phyloP scores from a whole-genome alignment of 2,113 vertebrate species.

The Lepus americanus region DNA sequence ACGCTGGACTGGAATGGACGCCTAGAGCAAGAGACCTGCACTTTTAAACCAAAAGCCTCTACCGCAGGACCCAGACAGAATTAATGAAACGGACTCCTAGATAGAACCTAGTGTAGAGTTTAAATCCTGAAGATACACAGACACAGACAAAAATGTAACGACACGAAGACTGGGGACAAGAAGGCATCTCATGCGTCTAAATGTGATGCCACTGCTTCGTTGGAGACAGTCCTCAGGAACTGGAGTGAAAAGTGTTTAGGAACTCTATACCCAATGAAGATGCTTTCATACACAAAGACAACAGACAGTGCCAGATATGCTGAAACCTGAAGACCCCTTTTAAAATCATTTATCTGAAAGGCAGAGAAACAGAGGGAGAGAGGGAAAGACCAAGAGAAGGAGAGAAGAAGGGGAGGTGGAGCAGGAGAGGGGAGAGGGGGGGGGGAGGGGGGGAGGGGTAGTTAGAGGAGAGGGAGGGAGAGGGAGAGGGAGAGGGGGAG shows the following conservation, averaged over 20 bases:
- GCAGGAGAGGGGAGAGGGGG: no score
- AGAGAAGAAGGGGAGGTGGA: no score
- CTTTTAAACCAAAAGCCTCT: not conserved
- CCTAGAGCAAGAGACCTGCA: no score
- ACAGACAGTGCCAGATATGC: not conserved
- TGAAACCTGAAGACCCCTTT: not conserved
- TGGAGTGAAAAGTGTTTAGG: not conserved
- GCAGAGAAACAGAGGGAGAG: no score
- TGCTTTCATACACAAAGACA: not conserved
- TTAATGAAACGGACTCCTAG: not conserved
- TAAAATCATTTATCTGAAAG: no score
- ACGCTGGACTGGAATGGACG: not conserved
- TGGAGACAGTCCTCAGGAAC: not conserved
- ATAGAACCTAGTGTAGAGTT: not conserved
- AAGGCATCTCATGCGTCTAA: not conserved
- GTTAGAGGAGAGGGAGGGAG: no score
- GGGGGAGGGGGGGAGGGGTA: no score
- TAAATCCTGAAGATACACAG: not conserved
- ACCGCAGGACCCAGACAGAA: not conserved
- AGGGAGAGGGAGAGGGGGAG: no score
- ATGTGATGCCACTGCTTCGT: not conserved
- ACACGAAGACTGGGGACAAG: not conserved
- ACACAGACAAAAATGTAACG: not conserved
- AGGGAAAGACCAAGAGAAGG: no score
- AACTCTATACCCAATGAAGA: not conserved